These are phyloP conservation scores for Rhagophthalmus giganteus DNA, from an alignment of 2,888 invertebrate species.

Conservation along the genomic window DNA sequence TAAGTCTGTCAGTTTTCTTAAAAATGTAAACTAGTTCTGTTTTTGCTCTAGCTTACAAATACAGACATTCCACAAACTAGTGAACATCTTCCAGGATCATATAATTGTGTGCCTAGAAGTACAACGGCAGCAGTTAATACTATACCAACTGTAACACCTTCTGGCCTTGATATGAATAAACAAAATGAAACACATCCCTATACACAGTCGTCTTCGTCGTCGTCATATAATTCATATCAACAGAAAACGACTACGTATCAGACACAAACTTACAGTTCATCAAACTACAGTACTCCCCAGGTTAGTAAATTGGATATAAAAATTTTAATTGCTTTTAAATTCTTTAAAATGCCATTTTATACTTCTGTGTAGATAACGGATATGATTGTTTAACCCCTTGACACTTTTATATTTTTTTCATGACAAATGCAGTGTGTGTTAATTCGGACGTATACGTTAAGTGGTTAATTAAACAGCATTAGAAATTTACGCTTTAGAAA, in stretches of 20 bases:
- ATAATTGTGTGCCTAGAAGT: slow-evolving; percentile 52
- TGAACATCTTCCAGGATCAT: slow-evolving; percentile 51
- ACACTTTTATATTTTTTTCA: no score
- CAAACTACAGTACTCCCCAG: slow-evolving; percentile 48
- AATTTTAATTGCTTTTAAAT: no score
- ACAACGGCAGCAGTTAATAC: slow-evolving; percentile 51
- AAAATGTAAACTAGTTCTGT: slow-evolving; percentile 1
- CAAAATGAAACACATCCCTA: slow-evolving; percentile 52
- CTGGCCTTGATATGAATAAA: slow-evolving; percentile 46
- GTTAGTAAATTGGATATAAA: no score
- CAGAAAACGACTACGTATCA: slow-evolving; percentile 49
- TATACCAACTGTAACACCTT: slow-evolving; percentile 39
- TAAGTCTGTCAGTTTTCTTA: slow-evolving; percentile 43
- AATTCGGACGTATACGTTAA: no score
- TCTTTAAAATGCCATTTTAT: no score
- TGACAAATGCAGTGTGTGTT: no score
- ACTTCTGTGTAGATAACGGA: no score
- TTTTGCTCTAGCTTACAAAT: slow-evolving; percentile 46
- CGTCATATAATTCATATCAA: slow-evolving; percentile 53
- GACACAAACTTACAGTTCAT: slow-evolving; percentile 40
- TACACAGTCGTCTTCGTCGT: slow-evolving; percentile 56
- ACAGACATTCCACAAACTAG: slow-evolving; percentile 53
- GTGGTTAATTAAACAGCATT: no score
- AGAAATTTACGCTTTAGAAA: no score
- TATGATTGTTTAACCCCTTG: no score